Evolutionary conservation across 2,888 invertebrate species (phyloP).

Genomic region (Hirtodrosophila alboralis): DNA sequence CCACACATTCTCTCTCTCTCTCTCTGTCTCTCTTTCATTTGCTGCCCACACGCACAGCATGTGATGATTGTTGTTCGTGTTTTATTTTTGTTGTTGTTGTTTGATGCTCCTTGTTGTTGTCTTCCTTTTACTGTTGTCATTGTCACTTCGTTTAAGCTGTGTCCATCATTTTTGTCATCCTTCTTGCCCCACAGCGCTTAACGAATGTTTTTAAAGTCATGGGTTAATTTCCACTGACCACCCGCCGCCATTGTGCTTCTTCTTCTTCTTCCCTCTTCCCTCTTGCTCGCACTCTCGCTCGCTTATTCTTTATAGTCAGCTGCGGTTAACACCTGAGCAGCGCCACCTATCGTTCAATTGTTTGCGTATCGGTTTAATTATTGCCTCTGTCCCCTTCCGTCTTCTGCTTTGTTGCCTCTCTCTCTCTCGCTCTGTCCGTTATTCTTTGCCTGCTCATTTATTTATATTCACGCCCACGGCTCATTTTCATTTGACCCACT

Average conservation of each 20-base stretch:
- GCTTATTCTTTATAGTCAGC: slow-evolving; percentile 31
- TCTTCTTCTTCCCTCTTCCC: too few species aligned
- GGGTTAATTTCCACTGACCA: slow-evolving; percentile 45
- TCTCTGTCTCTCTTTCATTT: too few species aligned
- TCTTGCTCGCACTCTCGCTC: neutral
- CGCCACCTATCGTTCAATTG: slow-evolving; percentile 74
- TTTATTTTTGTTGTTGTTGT: slow-evolving; percentile 8
- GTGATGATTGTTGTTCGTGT: slow-evolving; percentile 20
- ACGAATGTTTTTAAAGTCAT: slow-evolving; percentile 54
- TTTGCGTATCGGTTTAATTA: slow-evolving; percentile 76
- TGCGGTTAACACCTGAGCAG: slow-evolving; percentile 61
- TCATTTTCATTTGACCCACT: slow-evolving; percentile 75
- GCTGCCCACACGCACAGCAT: slow-evolving; percentile 16
- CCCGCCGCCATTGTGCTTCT: neutral
- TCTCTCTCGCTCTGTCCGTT: too few species aligned
- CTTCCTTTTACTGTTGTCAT: slow-evolving; percentile 42
- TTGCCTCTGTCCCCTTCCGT: slow-evolving; percentile 65
- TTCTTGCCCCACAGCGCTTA: slow-evolving; percentile 26
- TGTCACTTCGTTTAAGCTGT: slow-evolving; percentile 52
- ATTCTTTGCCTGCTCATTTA: slow-evolving; percentile 58
- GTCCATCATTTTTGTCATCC: slow-evolving; percentile 47
- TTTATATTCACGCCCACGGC: slow-evolving; percentile 78
- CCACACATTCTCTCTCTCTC: slow-evolving; percentile 13
- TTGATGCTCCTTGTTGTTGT: slow-evolving; percentile 19
- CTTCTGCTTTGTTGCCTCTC: slow-evolving; percentile 41